Percentiles rank a stretch among this genome's conserved stretches.
Evolutionary conservation across 2,113 vertebrate species (phyloP).

Genomic region (Gallinago jamesoni): DNA sequence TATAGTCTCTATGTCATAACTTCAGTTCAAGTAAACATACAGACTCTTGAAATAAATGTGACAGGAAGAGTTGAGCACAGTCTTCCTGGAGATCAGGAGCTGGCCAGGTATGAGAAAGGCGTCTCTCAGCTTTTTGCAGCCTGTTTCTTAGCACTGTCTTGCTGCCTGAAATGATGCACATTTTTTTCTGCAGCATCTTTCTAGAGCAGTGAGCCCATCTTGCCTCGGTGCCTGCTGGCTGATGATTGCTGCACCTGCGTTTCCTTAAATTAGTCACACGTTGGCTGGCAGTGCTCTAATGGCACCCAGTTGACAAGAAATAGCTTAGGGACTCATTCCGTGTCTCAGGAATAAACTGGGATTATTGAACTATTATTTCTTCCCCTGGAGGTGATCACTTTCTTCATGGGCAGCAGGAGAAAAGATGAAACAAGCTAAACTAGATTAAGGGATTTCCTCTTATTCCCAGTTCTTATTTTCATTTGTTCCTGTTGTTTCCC

Average conservation of each 20-base stretch:
- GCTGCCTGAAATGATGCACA: not conserved
- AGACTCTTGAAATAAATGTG: not conserved
- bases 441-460: constrained; percentile 59
- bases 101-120: not conserved
- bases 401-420: constrained; percentile 24
- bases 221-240: not conserved
- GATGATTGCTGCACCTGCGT: not conserved
- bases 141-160: not conserved
- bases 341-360: constrained; percentile 20
- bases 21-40: not conserved
- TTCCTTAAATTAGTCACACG: not conserved
- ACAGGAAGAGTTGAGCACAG: not conserved
- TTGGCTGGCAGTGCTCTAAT: not conserved
- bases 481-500: not conserved
- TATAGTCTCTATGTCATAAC: not conserved
- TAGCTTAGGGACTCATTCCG: not conserved
- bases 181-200: not conserved
- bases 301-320: constrained; percentile 14
- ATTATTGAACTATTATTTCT: constrained; percentile 31
- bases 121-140: not conserved
- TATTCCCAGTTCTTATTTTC: constrained; percentile 46
- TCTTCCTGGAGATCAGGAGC: not conserved
- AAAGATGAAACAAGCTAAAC: constrained; percentile 37
- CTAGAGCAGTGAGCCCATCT: not conserved
- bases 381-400: not conserved